Evolutionary conservation across 2,888 invertebrate species (phyloP).

Genomic region (Tetranychus piercei): DNA sequence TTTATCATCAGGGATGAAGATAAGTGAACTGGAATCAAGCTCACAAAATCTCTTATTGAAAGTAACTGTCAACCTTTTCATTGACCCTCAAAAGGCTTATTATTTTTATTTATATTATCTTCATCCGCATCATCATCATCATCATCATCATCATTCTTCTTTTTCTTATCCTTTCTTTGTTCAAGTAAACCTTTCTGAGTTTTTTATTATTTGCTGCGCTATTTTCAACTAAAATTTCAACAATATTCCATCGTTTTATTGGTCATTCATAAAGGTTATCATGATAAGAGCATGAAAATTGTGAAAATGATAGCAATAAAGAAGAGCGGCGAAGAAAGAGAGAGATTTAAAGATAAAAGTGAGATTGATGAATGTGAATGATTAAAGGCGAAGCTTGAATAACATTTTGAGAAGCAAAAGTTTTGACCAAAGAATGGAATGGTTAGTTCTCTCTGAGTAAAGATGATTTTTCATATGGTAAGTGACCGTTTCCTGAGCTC

Average conservation of each 20-base stretch:
- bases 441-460: background rate
- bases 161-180: background rate
- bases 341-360: background rate
- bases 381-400: background rate
- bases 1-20: background rate
- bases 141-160: background rate
- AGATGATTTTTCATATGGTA: background rate
- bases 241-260: background rate
- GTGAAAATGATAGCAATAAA: background rate
- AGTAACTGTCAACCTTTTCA: background rate
- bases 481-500: background rate
- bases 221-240: too few species aligned
- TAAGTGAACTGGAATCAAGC: background rate
- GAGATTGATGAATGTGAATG: background rate
- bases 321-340: background rate
- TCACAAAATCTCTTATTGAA: background rate
- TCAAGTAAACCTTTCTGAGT: background rate
- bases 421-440: background rate
- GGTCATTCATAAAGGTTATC: background rate
- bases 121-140: background rate
- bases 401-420: background rate
- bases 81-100: conserved; percentile 1
- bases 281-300: background rate
- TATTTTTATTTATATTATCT: background rate
- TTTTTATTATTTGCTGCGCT: too few species aligned